Base-by-base conservation (phyloP, 37 sponge, comb jelly and placozoan species). In the Ianthella basta region DNA sequence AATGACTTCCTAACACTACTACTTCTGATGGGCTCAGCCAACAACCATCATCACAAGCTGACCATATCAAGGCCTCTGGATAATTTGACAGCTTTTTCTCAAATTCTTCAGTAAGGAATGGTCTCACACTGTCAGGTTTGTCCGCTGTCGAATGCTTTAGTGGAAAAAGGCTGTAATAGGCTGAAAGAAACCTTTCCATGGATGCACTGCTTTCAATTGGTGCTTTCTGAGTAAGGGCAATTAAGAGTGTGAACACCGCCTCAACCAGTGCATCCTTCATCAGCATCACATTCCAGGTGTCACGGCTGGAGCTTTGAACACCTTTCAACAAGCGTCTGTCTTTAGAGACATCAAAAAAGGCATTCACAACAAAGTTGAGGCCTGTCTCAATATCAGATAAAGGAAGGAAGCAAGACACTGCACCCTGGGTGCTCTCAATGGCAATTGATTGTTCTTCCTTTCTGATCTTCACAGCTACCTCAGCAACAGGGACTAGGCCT, bases 341-440 rank as follows among this genome's bases (percentile, higher is more conserved):
- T 33, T 84, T 87, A 4, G 88, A 59, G 4, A 91, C 55, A 61
- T 85, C 85, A 85, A 91, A 91, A 68, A 60, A 87, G 2, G 85
- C 91, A 81, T 85, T 91, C 0, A 87, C 56, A 44, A 87, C 85
- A 57, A 91, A 91, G 4, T 39, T 53, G 15, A 91, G 65, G 32
- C 39, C 59, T 57, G 70, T 85, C 15, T 15, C 0, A 15, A 85
- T 73, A n/a, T n/a, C n/a, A 36, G 91, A 88, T 19, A 91, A 61
- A 27, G 91, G 91, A 13, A 91, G 78, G 57, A 91, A 91, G 30
- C 91, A 91, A 63, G 87, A 91, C n/a, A 85, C 8, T 4, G 24
- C 32, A 18, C 88, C 91, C 40, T 41, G 23, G 32, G 61, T 68
- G 32, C 5, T 1, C 16, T 27, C 15, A 79, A 63, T 60, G 56